Evolutionary conservation across 2,888 invertebrate genomes (phyloP), one percentile per base, ranked within the genome.

Genomic region (Eubasilissa splendida): DNA sequence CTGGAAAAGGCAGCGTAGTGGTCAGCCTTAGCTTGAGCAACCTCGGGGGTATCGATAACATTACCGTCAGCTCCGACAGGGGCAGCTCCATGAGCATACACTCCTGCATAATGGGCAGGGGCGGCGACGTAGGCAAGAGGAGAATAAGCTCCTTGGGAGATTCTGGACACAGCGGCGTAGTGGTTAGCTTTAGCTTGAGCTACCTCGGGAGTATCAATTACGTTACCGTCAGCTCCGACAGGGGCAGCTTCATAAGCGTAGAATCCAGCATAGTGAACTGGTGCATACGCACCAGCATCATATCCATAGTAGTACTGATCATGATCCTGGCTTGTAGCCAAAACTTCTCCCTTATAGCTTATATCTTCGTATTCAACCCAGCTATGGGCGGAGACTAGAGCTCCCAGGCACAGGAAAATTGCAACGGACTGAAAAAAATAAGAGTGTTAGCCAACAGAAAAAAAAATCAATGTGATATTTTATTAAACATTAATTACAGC

Each of bases 171-270:
- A 52, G 63, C 74, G 75, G 82, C 79, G 70, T 54, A 80, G 63
- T 80, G 93, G 73, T 91, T 90, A 80, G 92, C 91, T 85, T 91
- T 91, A 60, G 92, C 93, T 84, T 91, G 91, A 83, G 92, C 92
- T 59, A 93, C 93, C 86, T 92, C 93, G 82, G 92, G 92, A 73
- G 92, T 92, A 87, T 92, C 93, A 85, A 92, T 89, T 86, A 93
- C 92, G 87, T 90, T 90, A 52, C 91, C 91, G 85, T 91, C 91
- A 83, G 91, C 92, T 42, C 92, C 91, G 85, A 91, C 89, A 11
- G 80, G 77, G 42, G 75, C 75, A 60, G 80, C 78, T 89, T 90
- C 87, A 92, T 85, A 87, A 89, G 71, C 83, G 87, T 75, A 75
- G 50, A n/a, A 63, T 31, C 76, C 80, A 31, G 77, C 42, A 33